Evolutionary conservation across 2,113 vertebrate species (phyloP), one percentile per base, ranked within the genome.

Genomic region (Nerophis lumbriciformis): DNA sequence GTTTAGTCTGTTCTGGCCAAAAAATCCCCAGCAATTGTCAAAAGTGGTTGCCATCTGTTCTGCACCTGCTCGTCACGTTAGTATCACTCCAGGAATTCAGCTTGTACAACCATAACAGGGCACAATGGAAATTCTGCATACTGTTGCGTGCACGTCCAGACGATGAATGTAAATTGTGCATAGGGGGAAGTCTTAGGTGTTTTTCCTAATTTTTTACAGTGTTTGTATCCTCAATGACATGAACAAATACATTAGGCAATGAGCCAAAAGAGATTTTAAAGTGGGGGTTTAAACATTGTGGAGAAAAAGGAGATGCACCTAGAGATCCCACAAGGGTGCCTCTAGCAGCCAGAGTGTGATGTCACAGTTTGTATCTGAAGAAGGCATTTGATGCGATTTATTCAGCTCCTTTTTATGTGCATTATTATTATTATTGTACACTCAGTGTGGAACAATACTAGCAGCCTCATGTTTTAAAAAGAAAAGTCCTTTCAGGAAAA

Each of bases 351-450:
- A 63, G 48, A n/a, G 70, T 12, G 59, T 44, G 47, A 52, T 91
- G 90, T 92, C 90, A 1, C 88, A 90, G 91, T 88, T 92, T 39
- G 90, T 75, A 69, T 64, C 52, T 61, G 92, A 91, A 92, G 91
- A 89, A 88, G 90, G 61, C 82, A 85, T 93, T 92, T 90, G 87
- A 95, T 91, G 91, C 91, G 90, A 91, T 93, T 91, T 55, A 92
- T 71, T 91, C 91, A 91, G 85, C 93, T 93, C 91, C 91, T 96
- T 95, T 94, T 94, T 91, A 94, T 93, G 94, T 95, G 92, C 93
- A 94, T 96, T 95, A 94, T 88, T 91, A 92, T 91, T 95, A 28
- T 94, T 94, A 93, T 94, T 98, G 93, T 96, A 97, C 94, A 95
- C 92, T 88, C 87, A 71, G 89, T 92, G 92, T 92, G 94, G 94